Evolutionary conservation across 2,888 invertebrate species (phyloP).

Genomic region (Agonopterix subpropinquella): DNA sequence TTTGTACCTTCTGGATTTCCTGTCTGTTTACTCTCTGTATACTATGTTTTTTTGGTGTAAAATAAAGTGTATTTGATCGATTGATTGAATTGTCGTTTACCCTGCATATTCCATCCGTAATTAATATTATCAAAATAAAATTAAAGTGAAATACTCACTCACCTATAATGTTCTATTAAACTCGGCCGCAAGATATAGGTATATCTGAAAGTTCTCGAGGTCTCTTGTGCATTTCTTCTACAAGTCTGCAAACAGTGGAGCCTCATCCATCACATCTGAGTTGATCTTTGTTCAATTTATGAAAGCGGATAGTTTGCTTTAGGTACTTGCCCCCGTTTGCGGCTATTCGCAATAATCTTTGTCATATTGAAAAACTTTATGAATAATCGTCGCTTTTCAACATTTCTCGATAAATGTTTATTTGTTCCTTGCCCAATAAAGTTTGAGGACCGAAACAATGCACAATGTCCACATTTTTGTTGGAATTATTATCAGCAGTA

Average conservation of each 20-base stretch:
- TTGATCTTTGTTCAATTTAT: slow-evolving; percentile 56
- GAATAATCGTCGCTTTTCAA: slow-evolving; percentile 24
- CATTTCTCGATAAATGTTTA: slow-evolving; percentile 5
- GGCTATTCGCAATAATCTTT: slow-evolving; percentile 28
- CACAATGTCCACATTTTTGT: too few species aligned
- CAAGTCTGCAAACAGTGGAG: slow-evolving; percentile 3
- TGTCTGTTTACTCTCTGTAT: too few species aligned
- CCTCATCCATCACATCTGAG: slow-evolving; percentile 55
- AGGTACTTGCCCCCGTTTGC: slow-evolving; percentile 19
- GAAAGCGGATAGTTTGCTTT: slow-evolving; percentile 57
- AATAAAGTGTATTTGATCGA: too few species aligned
- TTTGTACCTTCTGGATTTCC: too few species aligned
- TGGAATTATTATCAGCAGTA: too few species aligned
- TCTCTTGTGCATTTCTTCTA: neutral
- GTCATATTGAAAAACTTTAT: slow-evolving; percentile 46
- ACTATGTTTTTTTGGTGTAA: too few species aligned
- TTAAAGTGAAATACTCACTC: too few species aligned
- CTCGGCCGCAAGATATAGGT: neutral
- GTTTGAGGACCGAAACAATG: neutral
- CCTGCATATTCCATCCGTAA: too few species aligned
- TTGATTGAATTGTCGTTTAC: too few species aligned
- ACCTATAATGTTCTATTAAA: neutral
- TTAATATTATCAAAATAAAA: too few species aligned
- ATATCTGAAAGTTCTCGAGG: neutral
- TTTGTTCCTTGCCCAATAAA: slow-evolving; percentile 1